Evolutionary conservation across 1,140 invertebrate species (phyloP).

Genomic region (Adoxophyes honmai): DNA sequence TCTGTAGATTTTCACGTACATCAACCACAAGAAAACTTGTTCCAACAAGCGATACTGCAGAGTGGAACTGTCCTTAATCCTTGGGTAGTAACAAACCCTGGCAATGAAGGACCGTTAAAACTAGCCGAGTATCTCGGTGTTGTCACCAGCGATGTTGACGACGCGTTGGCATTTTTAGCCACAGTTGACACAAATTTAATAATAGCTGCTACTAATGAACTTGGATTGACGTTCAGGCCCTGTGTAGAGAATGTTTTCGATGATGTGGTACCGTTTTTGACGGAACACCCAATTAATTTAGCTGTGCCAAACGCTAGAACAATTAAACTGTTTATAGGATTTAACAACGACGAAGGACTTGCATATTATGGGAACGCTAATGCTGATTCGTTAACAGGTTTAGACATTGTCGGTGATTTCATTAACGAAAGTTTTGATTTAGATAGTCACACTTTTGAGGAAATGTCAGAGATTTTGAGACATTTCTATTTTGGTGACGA

Average conservation of each 20-base stretch:
- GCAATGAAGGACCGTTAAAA: slow-evolving; percentile 16
- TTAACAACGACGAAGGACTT: slow-evolving; percentile 29
- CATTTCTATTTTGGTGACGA: slow-evolving; percentile 23
- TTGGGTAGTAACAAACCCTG: background rate
- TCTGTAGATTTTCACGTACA: slow-evolving; percentile 26
- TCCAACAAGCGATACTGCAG: slow-evolving; percentile 20
- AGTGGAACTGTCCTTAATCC: slow-evolving; percentile 11
- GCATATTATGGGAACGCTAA: background rate
- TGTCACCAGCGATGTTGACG: background rate
- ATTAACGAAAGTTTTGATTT: background rate
- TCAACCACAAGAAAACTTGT: slow-evolving; percentile 21
- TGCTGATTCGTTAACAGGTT: background rate
- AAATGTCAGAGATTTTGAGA: slow-evolving; percentile 19
- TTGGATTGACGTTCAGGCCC: slow-evolving; percentile 8
- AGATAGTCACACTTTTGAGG: background rate
- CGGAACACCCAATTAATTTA: slow-evolving; percentile 26
- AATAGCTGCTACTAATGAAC: slow-evolving; percentile 2
- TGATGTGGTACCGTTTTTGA: slow-evolving; percentile 29
- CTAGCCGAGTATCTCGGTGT: slow-evolving; percentile 20
- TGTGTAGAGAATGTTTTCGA: slow-evolving; percentile 17
- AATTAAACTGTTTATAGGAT: slow-evolving; percentile 32
- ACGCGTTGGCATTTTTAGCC: slow-evolving; percentile 15
- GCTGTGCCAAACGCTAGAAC: slow-evolving; percentile 29
- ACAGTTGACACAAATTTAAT: background rate
- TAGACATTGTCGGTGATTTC: background rate